phyloP scores from a whole-genome alignment of 2,797 vertebrate genomes.

The Bucorvus abyssinicus region DNA sequence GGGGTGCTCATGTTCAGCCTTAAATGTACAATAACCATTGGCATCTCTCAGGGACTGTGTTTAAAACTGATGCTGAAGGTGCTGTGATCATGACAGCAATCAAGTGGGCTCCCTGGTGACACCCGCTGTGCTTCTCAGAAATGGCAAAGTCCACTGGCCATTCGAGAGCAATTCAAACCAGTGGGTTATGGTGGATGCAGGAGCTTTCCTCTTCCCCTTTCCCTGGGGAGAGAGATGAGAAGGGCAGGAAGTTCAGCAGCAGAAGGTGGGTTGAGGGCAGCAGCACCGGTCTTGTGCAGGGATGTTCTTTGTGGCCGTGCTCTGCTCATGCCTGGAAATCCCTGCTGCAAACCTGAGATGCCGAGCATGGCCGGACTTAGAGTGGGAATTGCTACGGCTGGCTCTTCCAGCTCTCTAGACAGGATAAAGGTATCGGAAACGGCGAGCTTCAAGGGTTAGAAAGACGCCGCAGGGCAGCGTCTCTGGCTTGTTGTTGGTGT shows the following conservation, averaged over 20 bases:
- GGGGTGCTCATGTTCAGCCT: background rate
- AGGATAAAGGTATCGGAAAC: background rate
- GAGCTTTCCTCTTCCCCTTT: background rate
- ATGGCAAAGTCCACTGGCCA: no score
- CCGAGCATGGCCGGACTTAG: no score
- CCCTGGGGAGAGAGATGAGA: background rate
- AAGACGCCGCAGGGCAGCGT: background rate
- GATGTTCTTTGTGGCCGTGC: background rate
- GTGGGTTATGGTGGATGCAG: fast-evolving
- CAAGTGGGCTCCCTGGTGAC: background rate
- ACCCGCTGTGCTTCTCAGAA: no score
- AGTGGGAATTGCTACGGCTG: fast-evolving
- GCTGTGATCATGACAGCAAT: fast-evolving
- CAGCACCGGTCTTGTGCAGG: fast-evolving
- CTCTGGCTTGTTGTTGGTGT: fast-evolving
- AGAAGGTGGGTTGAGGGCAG: background rate
- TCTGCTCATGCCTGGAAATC: background rate
- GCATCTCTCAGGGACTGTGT: background rate
- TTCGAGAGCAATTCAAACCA: no score
- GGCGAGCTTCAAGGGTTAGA: fast-evolving
- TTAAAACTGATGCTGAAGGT: background rate
- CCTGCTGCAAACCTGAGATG: background rate
- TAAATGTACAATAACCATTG: fast-evolving
- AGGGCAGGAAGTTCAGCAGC: background rate
- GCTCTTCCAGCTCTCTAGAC: no score